Evolutionary conservation across 2,797 vertebrate genomes (phyloP).

Genomic region (Synaphobranchus kaupii): DNA sequence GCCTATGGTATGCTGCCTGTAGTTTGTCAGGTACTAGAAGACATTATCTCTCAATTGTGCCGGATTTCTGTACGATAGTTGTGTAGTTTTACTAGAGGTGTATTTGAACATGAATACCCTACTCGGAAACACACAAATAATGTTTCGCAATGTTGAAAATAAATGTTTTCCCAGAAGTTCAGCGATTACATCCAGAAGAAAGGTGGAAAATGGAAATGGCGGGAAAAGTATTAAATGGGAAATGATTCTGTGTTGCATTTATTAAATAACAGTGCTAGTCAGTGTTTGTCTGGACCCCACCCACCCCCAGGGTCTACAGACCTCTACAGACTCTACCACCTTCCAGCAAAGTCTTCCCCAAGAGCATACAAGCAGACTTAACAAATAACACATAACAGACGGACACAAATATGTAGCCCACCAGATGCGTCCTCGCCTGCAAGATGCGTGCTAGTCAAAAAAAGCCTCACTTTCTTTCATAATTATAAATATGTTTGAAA

Average conservation of each 20-base stretch:
- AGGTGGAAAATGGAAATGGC: not conserved
- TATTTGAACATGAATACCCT: not conserved
- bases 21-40: too few species aligned
- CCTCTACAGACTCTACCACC: too few species aligned
- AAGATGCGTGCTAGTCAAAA: not conserved
- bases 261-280: too few species aligned
- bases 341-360: too few species aligned
- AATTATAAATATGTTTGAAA: not conserved
- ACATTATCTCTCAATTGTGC: not conserved
- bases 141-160: not conserved
- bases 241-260: not conserved
- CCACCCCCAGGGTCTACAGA: too few species aligned
- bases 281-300: not conserved
- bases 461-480: not conserved
- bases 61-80: not conserved
- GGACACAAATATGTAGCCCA: not conserved
- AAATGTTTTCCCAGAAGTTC: not conserved
- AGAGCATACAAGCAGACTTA: too few species aligned
- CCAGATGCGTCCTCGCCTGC: not conserved
- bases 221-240: not conserved
- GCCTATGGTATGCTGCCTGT: not conserved
- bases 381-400: conserved; percentile 14
- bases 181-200: not conserved
- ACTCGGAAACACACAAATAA: not conserved
- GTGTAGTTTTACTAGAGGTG: not conserved